A percentile compares a stretch with the other conserved stretches of the same genome.
Evolutionary conservation across 1,140 invertebrate species (phyloP).

Genomic region (Agraylea sexmaculata): DNA sequence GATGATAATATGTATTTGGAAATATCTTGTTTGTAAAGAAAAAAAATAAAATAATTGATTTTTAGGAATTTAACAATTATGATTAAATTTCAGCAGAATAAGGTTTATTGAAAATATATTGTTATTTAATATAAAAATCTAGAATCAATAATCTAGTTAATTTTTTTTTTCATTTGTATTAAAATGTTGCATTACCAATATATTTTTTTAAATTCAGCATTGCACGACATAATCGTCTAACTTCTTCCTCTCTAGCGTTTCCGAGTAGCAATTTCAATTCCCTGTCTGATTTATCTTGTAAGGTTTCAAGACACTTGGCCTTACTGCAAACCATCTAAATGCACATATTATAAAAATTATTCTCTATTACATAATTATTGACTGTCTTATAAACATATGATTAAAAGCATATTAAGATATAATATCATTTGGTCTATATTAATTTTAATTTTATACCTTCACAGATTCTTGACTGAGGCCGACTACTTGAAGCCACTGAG

Average conservation of each 20-base stretch:
- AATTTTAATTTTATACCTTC: conserved; percentile 46
- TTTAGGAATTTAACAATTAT: too few relatives aligned
- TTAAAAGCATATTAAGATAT: background rate
- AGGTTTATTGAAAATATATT: too few relatives aligned
- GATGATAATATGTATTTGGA: background rate
- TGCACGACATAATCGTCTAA: conserved; percentile 63
- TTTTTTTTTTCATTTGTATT: too few relatives aligned
- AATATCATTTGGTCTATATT: too few relatives aligned
- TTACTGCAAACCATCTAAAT: conserved; percentile 30
- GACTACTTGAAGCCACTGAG: conserved; percentile 86
- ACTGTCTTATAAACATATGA: background rate
- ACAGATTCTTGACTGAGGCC: conserved; percentile 62
- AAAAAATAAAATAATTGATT: conserved; percentile 28
- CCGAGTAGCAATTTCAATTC: conserved; percentile 64
- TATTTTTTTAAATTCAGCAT: conserved; percentile 75
- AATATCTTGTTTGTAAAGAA: background rate
- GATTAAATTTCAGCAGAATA: too few relatives aligned
- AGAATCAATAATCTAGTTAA: too few relatives aligned
- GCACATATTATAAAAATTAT: background rate
- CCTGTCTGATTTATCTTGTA: conserved; percentile 73
- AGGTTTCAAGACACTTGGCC: conserved; percentile 59
- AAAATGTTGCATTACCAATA: conserved; percentile 46
- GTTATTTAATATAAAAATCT: too few relatives aligned
- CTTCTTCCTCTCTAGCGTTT: conserved; percentile 62
- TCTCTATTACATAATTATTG: background rate